Base-by-base conservation (phyloP, 2,797 vertebrate genomes). In the Prionace glauca region DNA sequence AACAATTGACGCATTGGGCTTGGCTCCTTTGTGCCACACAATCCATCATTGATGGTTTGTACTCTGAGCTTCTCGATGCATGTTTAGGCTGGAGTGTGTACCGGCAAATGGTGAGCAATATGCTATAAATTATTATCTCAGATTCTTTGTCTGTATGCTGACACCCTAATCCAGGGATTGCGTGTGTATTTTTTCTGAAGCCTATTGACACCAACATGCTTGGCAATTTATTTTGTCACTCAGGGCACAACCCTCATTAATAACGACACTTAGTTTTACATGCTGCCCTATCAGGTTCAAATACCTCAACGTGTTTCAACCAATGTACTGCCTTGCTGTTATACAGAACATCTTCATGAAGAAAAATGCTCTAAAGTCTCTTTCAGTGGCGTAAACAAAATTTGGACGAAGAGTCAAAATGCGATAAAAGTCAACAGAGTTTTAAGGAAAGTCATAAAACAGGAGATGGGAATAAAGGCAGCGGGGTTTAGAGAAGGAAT, bases 21-120 rank as follows among this genome's bases (percentile, higher is more conserved):
- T 95, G 69, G 2, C 41, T 94, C 71, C 14, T n/a, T 94, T 94
- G 92, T 77, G 72, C 93, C 93, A 74, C 29, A 26, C 50, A 77
- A 77, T 95, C 45, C 14, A 72, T n/a, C 26, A 60, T 69, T 95
- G 93, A 50, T 71, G 74, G 93, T 77, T n/a, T 95, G 93, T 60
- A 95, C 26, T 56, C 26, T n/a, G 1, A 77, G 71, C 67, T 74
- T 7, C 8, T 50, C 93, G 50, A 18, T 94, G 69, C 50, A 29
- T 77, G 93, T 60, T 95, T 56, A 95, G 71, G 56, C 71, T 32
- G 32, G 45, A 95, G 26, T 32, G 45, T 94, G 24, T 71, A 94
- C 67, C 22, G 69, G 67, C 92, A 45, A 71, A 11, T 67, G 67
- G 22, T 92, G 20, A 41, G 3, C 90, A 92, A 92, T 92, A 69